These are phyloP conservation scores for Fringilla coelebs DNA, from an alignment of 2,797 vertebrate genomes.

Conservation along the genomic window DNA sequence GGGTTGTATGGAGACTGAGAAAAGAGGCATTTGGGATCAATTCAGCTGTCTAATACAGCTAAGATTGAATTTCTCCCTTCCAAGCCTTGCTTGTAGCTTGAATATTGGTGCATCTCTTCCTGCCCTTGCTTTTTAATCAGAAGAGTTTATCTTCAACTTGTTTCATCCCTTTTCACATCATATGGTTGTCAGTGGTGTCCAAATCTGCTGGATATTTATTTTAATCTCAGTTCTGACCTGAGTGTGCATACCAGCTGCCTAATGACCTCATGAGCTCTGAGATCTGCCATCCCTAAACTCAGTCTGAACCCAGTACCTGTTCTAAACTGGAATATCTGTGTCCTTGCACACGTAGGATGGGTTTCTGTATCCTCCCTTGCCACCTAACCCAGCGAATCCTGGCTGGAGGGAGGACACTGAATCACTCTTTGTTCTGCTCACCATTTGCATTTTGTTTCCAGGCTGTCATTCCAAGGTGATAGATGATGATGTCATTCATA, in stretches of 20 bases:
- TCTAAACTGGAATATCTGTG: neutral
- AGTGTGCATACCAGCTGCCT: neutral
- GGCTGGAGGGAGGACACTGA: neutral
- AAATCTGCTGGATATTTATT: neutral
- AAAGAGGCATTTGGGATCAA: neutral
- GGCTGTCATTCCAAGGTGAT: neutral
- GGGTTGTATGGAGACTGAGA: neutral
- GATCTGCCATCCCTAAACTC: neutral
- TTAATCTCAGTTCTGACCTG: neutral
- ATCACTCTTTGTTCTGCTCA: neutral
- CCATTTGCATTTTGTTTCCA: neutral
- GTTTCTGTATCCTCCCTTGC: neutral
- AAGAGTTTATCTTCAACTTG: neutral
- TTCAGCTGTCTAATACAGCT: neutral
- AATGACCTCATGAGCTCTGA: neutral
- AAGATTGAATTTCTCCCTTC: neutral
- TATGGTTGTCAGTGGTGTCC: neutral
- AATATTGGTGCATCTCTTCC: neutral
- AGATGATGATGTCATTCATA: too few relatives aligned
- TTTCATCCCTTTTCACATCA: neutral
- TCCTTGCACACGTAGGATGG: neutral
- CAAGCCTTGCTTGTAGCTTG: neutral
- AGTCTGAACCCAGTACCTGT: neutral
- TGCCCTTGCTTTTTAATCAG: neutral
- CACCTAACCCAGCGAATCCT: neutral